These are phyloP conservation scores for Falco naumanni DNA, from an alignment of 2,797 vertebrate species.

Conservation along the genomic window DNA sequence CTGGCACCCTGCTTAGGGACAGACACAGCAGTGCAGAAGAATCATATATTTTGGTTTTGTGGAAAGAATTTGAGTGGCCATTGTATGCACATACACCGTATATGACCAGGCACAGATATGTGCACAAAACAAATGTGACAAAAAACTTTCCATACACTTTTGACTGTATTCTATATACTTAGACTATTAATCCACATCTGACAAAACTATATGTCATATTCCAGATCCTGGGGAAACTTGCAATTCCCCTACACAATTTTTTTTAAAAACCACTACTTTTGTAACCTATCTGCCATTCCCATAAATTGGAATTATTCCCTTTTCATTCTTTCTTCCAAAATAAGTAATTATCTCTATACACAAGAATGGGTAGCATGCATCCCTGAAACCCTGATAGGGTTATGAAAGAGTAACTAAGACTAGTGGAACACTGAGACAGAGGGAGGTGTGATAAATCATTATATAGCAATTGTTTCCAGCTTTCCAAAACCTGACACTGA, in stretches of 20 bases:
- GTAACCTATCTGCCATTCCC: not conserved
- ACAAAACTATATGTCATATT: not conserved
- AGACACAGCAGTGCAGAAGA: not conserved
- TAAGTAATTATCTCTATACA: not conserved
- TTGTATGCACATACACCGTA: not conserved
- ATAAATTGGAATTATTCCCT: not conserved
- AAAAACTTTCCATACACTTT: not conserved
- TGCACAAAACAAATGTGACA: not conserved
- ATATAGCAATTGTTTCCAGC: not conserved
- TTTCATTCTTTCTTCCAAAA: not conserved
- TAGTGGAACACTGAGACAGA: not conserved
- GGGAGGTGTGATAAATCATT: not conserved
- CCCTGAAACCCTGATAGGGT: not conserved
- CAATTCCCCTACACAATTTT: not conserved
- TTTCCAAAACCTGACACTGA: not conserved
- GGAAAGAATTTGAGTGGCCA: not conserved
- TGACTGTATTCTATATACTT: not conserved
- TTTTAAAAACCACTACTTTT: not conserved
- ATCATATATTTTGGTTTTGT: not conserved
- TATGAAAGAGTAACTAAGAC: not conserved
- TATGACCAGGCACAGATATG: not conserved
- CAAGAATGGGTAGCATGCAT: not conserved
- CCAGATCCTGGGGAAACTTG: not conserved
- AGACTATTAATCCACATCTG: not conserved
- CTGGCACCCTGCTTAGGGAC: not conserved